Evolutionary conservation across 2,888 invertebrate genomes (phyloP).

Genomic region (Parapristionchus giblindavisi): DNA sequence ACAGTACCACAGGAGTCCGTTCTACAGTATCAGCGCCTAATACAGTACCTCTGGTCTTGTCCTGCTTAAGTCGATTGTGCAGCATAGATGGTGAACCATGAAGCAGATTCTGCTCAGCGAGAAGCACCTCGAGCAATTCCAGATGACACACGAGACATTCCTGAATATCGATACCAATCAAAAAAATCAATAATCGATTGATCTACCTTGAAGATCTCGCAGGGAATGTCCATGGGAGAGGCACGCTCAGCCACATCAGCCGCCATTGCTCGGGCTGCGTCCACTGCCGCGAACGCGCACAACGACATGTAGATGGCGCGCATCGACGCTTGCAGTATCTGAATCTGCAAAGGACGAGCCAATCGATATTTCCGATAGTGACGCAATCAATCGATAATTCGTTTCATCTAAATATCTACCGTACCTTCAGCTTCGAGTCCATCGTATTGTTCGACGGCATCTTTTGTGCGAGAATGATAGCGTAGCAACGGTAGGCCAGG

Average conservation of each 20-base stretch:
- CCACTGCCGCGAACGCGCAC: not conserved
- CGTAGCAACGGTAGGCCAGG: slow-evolving; percentile 12
- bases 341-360: not conserved
- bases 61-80: not conserved
- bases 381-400: not conserved
- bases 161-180: not conserved
- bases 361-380: not conserved
- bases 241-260: slow-evolving; percentile 4
- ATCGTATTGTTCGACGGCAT: not conserved
- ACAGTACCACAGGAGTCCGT: too few species aligned
- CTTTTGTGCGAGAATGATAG: not conserved
- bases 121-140: not conserved
- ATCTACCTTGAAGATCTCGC: slow-evolving; percentile 9
- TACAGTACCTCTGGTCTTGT: too few species aligned
- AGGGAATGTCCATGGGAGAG: not conserved
- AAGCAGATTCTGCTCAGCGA: not conserved
- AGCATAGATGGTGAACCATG: not conserved
- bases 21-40: too few species aligned
- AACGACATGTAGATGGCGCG: slow-evolving; percentile 12
- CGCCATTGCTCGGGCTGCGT: not conserved
- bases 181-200: not conserved
- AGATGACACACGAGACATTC: not conserved
- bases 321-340: not conserved
- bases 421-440: not conserved
- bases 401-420: too few species aligned